Evolutionary conservation across 2,113 vertebrate species (phyloP).

Genomic region (Labeo catla): DNA sequence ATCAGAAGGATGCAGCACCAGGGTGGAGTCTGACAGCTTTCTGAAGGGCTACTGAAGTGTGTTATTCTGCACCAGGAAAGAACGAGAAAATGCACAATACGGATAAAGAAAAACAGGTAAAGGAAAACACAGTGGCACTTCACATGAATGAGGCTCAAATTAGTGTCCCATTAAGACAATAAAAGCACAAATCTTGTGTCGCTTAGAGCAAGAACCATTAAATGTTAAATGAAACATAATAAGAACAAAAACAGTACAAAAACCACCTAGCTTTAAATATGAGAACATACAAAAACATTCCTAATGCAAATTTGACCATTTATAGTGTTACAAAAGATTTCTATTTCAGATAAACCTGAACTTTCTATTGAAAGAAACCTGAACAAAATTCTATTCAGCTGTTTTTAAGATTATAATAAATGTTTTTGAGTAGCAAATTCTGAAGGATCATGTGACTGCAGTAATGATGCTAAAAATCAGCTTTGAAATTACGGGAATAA

Average conservation of each 20-base stretch:
- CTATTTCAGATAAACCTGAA: too few relatives aligned
- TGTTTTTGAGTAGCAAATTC: too few relatives aligned
- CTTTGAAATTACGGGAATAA: too few relatives aligned
- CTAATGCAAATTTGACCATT: background rate
- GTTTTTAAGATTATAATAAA: too few relatives aligned
- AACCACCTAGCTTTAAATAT: background rate
- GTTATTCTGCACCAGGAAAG: background rate
- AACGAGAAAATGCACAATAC: conserved; percentile 30
- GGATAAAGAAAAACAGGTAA: conserved; percentile 50
- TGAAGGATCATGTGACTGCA: too few relatives aligned
- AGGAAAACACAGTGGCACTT: background rate
- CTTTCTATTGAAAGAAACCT: too few relatives aligned
- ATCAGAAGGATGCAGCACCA: conserved; percentile 7
- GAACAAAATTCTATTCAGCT: too few relatives aligned
- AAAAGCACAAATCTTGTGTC: background rate
- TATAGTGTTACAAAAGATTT: too few relatives aligned
- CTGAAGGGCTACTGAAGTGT: background rate
- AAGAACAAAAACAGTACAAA: background rate
- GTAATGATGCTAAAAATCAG: too few relatives aligned
- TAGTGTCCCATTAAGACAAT: background rate
- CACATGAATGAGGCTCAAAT: background rate
- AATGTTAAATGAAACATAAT: background rate
- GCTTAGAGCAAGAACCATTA: background rate
- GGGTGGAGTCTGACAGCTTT: conserved; percentile 24
- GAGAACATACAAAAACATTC: background rate